Percentiles rank a stretch among this genome's conserved stretches.
Conservation (phyloP, 2,797 vertebrate genomes). For the Sylvia borin region DNA sequence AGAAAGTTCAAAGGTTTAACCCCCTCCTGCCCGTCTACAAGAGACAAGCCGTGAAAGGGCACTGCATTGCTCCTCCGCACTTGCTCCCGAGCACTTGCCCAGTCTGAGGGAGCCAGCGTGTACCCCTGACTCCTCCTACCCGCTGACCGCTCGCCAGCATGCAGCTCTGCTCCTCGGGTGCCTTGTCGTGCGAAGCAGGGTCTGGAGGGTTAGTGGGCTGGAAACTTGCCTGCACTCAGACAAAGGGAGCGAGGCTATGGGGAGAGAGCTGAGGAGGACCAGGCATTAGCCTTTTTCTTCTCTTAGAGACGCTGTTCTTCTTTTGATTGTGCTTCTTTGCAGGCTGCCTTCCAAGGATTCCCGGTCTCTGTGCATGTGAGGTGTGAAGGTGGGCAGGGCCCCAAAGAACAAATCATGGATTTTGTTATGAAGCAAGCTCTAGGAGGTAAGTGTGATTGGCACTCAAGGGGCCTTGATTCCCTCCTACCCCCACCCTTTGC, state of each 20-base stretch:
- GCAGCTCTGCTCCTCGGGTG: neutral
- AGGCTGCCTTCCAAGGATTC: constrained; percentile 10
- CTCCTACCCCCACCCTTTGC: neutral
- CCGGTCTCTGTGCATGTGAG: constrained; percentile 81
- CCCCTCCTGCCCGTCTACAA: neutral
- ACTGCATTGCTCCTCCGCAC: neutral
- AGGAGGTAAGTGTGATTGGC: constrained; percentile 84
- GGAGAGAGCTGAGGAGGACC: neutral
- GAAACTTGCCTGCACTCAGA: neutral
- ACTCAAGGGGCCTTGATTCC: neutral
- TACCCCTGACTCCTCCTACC: neutral
- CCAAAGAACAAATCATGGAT: constrained; percentile 84
- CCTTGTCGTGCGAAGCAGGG: neutral
- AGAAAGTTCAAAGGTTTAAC: constrained; percentile 9
- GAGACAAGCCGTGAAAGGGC: neutral
- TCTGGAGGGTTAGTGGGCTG: neutral
- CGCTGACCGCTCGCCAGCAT: fast-evolving
- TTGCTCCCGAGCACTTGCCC: neutral
- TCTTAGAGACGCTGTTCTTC: neutral
- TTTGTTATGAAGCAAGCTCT: constrained; percentile 97
- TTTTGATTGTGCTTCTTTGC: neutral
- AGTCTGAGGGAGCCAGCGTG: neutral
- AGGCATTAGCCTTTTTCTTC: neutral
- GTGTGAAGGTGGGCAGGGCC: constrained; percentile 77
- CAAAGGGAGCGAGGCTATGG: neutral